These are phyloP conservation scores for Catostylus mosaicus DNA, from an alignment of 30 jellyfish, hydroid and myxozoan species.

Conservation along the genomic window DNA sequence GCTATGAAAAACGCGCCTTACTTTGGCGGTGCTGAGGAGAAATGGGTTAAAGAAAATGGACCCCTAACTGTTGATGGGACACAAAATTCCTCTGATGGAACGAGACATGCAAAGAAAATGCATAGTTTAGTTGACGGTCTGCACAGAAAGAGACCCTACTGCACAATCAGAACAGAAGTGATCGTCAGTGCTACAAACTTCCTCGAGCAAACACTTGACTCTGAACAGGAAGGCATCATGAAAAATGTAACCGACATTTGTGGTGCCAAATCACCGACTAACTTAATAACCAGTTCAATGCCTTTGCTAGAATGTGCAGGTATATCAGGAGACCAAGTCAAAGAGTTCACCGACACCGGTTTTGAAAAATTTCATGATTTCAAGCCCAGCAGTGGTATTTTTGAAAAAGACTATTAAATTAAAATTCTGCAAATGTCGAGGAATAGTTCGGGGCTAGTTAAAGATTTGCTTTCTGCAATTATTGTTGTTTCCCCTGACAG, in stretches of 20 bases:
- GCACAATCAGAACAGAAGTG: constrained; percentile 45
- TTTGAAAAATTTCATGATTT: constrained; percentile 10
- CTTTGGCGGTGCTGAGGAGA: constrained; percentile 31
- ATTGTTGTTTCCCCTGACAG: constrained; percentile 41
- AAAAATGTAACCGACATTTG: constrained; percentile 26
- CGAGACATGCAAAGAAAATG: constrained; percentile 34
- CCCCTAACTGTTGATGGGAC: constrained; percentile 18
- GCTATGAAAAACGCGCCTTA: constrained; percentile 20
- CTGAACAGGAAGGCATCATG: constrained; percentile 42
- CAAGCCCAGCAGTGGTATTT: constrained; percentile 13
- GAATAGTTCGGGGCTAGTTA: constrained; percentile 22
- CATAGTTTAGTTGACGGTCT: constrained; percentile 1
- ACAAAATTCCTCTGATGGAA: constrained; percentile 5
- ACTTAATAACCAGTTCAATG: constrained; percentile 7
- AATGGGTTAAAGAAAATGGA: constrained; percentile 25
- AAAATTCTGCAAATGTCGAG: constrained; percentile 26
- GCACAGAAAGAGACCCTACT: not conserved
- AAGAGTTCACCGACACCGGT: constrained; percentile 28
- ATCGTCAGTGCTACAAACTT: constrained; percentile 53
- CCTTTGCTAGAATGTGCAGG: constrained; percentile 46
- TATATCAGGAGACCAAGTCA: constrained; percentile 26
- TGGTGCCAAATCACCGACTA: constrained; percentile 37
- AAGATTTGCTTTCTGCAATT: constrained; percentile 21
- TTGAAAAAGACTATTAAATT: constrained; percentile 7
- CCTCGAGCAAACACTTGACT: constrained; percentile 22